Evolutionary conservation across 2,113 vertebrate genomes (phyloP).

Genomic region (Formicarius rufipectus): DNA sequence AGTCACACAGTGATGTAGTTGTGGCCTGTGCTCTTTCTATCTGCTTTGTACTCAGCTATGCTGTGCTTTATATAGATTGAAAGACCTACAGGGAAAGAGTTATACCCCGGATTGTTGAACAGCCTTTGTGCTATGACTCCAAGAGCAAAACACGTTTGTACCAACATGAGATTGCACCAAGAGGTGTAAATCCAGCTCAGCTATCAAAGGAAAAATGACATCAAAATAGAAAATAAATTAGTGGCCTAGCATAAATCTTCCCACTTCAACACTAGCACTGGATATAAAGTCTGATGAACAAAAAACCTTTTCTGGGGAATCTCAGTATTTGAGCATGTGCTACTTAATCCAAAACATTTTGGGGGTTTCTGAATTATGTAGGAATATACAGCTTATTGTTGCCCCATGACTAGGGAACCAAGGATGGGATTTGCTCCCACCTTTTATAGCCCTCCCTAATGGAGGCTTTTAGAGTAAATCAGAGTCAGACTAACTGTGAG

Average conservation of each 20-base stretch:
- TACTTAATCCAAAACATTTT: not conserved
- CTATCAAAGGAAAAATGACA: conserved; percentile 34
- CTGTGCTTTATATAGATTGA: not conserved
- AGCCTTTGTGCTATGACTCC: not conserved
- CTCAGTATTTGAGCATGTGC: not conserved
- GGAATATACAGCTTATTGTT: not conserved
- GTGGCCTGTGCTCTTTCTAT: conserved; percentile 9
- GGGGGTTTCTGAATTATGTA: not conserved
- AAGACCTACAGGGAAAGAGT: not conserved
- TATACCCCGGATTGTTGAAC: not conserved
- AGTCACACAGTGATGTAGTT: not conserved
- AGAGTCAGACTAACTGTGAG: not conserved
- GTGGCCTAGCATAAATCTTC: not conserved
- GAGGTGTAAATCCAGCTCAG: conserved; percentile 56
- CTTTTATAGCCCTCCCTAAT: not conserved
- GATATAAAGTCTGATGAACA: not conserved
- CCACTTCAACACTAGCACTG: not conserved
- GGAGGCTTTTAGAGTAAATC: not conserved
- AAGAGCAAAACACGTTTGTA: not conserved
- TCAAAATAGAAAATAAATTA: conserved; percentile 50
- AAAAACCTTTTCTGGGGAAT: not conserved
- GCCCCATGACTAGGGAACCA: not conserved
- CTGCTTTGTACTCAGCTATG: not conserved
- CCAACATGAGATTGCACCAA: conserved; percentile 17
- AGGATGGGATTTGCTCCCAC: not conserved